A percentile compares a stretch with the other conserved stretches of the same genome.
Evolutionary conservation across 2,888 invertebrate genomes (phyloP).

Genomic region (Crematogaster levior): DNA sequence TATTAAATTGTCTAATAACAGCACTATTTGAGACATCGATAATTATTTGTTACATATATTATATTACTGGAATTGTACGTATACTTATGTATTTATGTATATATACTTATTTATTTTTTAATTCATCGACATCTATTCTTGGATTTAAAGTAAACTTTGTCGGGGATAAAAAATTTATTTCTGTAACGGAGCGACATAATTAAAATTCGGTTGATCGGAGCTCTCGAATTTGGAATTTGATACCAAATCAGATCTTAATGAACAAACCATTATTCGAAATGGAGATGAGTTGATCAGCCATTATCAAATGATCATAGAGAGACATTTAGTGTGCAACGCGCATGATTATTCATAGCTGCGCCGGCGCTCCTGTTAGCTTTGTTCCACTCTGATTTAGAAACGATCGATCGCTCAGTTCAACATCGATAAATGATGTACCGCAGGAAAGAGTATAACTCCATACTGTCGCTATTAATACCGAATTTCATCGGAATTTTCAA

Average conservation of each 20-base stretch:
- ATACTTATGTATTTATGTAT: too few relatives aligned
- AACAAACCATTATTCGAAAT: slow-evolving; percentile 67
- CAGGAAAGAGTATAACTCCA: not conserved
- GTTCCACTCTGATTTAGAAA: slow-evolving; percentile 61
- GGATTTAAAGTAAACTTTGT: not conserved
- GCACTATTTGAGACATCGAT: not conserved
- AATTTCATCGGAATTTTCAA: slow-evolving; percentile 13
- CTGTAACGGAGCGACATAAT: not conserved
- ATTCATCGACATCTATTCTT: not conserved
- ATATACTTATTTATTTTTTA: too few relatives aligned
- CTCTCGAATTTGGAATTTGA: slow-evolving; percentile 54
- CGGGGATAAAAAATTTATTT: not conserved
- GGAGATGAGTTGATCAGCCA: slow-evolving; percentile 56
- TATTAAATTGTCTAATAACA: not conserved
- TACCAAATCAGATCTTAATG: slow-evolving; percentile 61
- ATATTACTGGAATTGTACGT: too few relatives aligned
- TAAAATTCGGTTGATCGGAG: not conserved
- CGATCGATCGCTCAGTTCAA: slow-evolving; percentile 37
- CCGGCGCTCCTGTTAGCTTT: slow-evolving; percentile 49
- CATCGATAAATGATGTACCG: slow-evolving; percentile 28
- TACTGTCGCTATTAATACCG: not conserved
- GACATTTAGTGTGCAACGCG: slow-evolving; percentile 61
- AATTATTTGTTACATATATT: not conserved
- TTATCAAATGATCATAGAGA: slow-evolving; percentile 64
- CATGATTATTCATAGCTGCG: slow-evolving; percentile 70